These are phyloP conservation scores for Cerastis rubricosa DNA, from an alignment of 2,888 invertebrate genomes.

Conservation along the genomic window DNA sequence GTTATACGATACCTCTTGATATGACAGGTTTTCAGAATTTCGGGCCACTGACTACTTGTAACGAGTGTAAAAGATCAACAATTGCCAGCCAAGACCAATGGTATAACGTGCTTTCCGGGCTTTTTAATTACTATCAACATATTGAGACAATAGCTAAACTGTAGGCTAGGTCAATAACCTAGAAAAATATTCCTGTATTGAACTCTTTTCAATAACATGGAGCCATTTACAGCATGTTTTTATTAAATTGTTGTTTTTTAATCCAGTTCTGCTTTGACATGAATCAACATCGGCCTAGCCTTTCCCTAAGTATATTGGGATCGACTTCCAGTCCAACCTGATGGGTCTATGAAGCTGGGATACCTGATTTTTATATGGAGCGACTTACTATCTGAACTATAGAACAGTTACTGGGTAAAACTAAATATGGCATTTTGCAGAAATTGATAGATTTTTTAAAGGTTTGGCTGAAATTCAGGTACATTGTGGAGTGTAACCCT, in stretches of 20 bases:
- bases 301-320: neutral
- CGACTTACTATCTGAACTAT: neutral
- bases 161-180: constrained; percentile 54
- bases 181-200: constrained; percentile 50
- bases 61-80: too few relatives aligned
- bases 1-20: too few relatives aligned
- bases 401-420: neutral
- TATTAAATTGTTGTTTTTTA: too few relatives aligned
- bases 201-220: too few relatives aligned
- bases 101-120: too few relatives aligned
- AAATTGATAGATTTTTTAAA: neutral
- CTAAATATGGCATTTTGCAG: neutral
- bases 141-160: constrained; percentile 46
- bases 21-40: too few relatives aligned
- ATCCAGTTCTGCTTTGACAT: too few relatives aligned
- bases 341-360: neutral
- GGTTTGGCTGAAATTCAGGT: neutral
- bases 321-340: neutral
- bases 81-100: too few relatives aligned
- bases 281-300: neutral
- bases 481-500: neutral
- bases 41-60: too few relatives aligned
- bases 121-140: neutral
- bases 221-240: too few relatives aligned
- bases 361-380: neutral